These are phyloP conservation scores for Phalacrocorax carbo DNA, from an alignment of 2,113 vertebrate genomes.

Conservation along the genomic window DNA sequence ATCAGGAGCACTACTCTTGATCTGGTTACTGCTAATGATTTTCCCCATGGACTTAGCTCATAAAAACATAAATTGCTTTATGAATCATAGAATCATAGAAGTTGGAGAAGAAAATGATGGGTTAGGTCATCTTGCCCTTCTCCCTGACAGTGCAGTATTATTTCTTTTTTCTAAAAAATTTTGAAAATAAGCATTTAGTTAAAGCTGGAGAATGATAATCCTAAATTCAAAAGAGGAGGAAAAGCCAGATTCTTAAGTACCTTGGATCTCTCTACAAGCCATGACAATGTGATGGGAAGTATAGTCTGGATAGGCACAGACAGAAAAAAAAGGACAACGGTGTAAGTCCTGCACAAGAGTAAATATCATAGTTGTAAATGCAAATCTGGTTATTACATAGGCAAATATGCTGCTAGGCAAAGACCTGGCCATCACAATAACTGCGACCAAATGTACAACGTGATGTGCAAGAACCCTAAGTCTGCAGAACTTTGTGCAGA, in stretches of 20 bases:
- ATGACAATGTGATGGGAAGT: not conserved
- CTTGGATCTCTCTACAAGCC: not conserved
- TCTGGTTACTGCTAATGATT: constrained; percentile 58
- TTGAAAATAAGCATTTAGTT: constrained; percentile 25
- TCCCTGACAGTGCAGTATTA: not conserved
- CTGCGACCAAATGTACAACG: accelerated
- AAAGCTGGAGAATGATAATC: not conserved
- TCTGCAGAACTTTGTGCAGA: not conserved
- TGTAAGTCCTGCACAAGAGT: not conserved
- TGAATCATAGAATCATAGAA: constrained; percentile 52
- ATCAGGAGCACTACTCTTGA: constrained; percentile 44
- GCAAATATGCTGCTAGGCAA: not conserved
- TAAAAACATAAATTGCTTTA: constrained; percentile 50
- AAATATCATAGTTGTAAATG: not conserved
- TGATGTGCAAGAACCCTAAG: not conserved
- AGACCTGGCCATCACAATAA: not conserved
- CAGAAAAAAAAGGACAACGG: not conserved
- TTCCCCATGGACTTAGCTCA: constrained; percentile 42
- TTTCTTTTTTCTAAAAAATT: not conserved
- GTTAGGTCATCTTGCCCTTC: constrained; percentile 60
- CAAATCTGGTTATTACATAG: not conserved
- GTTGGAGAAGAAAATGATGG: constrained; percentile 57
- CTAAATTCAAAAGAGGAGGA: not conserved
- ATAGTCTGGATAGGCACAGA: not conserved
- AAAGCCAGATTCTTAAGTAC: not conserved